Conservation (phyloP, 64 coral and sea anemone genomes). For the Trachythela sp. region DNA sequence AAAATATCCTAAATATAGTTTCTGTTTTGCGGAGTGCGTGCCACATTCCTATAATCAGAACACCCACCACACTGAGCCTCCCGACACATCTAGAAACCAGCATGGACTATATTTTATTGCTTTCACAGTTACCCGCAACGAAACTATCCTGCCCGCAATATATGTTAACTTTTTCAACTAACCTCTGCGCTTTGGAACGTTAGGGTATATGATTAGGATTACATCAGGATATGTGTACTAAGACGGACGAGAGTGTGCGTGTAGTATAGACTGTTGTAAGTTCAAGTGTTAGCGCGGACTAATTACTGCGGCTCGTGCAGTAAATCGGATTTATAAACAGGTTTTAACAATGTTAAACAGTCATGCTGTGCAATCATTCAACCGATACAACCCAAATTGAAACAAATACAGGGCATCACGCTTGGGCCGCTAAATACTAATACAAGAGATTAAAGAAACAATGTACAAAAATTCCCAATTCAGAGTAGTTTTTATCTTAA, state of each 20-base stretch:
- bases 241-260: background rate
- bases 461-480: background rate
- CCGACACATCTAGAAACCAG: background rate
- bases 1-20: background rate
- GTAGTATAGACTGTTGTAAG: background rate
- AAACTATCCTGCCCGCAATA: background rate
- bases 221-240: background rate
- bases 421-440: background rate
- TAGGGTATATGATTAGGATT: too few relatives aligned
- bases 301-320: slow-evolving; percentile 12
- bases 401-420: background rate
- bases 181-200: too few relatives aligned
- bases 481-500: background rate
- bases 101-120: background rate
- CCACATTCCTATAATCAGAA: slow-evolving; percentile 8
- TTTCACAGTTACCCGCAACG: background rate
- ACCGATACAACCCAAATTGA: too few relatives aligned
- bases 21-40: background rate
- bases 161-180: background rate
- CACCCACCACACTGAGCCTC: background rate
- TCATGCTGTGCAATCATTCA: background rate
- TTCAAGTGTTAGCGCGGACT: background rate
- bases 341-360: slow-evolving; percentile 23
- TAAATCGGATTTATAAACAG: slow-evolving; percentile 6
- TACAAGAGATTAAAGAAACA: slow-evolving; percentile 20